phyloP scores from a whole-genome alignment of 2,888 invertebrate genomes.

The Galerucella nymphaeae region DNA sequence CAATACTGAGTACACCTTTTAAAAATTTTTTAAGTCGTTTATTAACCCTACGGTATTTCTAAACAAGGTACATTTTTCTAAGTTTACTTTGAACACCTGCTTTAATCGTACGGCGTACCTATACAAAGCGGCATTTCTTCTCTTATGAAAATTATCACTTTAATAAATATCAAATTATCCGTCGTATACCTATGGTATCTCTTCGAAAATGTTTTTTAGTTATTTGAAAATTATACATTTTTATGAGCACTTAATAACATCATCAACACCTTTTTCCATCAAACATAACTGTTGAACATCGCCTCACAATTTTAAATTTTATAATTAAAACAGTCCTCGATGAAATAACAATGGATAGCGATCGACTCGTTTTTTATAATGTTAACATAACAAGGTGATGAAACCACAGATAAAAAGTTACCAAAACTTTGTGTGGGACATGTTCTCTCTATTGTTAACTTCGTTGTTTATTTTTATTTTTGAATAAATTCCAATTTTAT shows the following conservation, averaged over 20 bases:
- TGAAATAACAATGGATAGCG: slow-evolving; percentile 1
- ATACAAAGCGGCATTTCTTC: neutral
- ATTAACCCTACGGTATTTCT: too few species aligned
- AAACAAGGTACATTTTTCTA: neutral
- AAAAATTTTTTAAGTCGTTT: too few species aligned
- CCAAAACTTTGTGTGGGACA: slow-evolving; percentile 4
- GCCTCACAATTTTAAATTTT: neutral
- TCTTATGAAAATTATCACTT: neutral
- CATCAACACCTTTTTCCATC: neutral
- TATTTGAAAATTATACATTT: neutral
- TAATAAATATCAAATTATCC: neutral
- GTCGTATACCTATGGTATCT: neutral
- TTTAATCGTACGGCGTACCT: neutral
- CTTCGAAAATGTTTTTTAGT: neutral
- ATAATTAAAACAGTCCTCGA: neutral
- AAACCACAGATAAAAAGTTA: neutral
- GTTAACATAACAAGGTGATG: slow-evolving; percentile 6
- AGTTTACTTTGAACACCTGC: neutral
- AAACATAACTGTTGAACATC: neutral
- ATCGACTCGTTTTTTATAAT: neutral
- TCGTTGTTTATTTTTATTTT: neutral
- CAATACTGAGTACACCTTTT: too few species aligned
- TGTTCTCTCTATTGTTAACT: slow-evolving; percentile 3
- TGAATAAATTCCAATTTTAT: neutral
- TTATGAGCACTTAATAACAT: neutral